Conservation (phyloP, 2,113 vertebrate species). For the Pelecanoides urinatrix region DNA sequence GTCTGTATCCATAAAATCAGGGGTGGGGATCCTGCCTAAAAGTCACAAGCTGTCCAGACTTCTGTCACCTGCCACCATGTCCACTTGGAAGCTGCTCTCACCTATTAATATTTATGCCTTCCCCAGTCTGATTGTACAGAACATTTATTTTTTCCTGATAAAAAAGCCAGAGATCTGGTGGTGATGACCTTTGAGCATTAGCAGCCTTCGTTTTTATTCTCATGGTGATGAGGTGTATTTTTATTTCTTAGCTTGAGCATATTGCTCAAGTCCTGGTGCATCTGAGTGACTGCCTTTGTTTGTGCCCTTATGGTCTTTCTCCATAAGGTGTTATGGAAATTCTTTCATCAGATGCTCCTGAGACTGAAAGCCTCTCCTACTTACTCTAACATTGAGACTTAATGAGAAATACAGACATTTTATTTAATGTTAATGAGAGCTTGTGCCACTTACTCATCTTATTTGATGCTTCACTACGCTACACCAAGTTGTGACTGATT, state of each 20-base stretch:
- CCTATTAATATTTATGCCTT: conserved; percentile 72
- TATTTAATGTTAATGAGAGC: conserved; percentile 9
- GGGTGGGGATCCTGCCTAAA: conserved; percentile 3
- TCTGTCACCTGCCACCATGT: conserved; percentile 51
- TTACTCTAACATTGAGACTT: conserved; percentile 5
- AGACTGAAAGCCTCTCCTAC: background rate
- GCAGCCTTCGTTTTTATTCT: conserved; percentile 61
- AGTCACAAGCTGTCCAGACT: conserved; percentile 21
- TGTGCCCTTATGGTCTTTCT: conserved; percentile 11
- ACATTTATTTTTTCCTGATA: background rate
- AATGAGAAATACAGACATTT: conserved; percentile 15
- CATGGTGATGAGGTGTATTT: conserved; percentile 60
- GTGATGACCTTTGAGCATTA: conserved; percentile 67
- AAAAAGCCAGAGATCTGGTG: conserved; percentile 52
- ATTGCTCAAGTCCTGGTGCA: conserved; percentile 13
- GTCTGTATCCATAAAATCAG: conserved; percentile 62
- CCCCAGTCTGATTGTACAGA: background rate
- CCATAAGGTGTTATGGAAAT: background rate
- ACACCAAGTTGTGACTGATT: background rate
- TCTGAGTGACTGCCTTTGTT: conserved; percentile 9
- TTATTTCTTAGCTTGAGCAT: conserved; percentile 38
- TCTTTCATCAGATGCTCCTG: conserved; percentile 15
- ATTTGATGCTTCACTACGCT: background rate
- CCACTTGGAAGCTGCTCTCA: background rate
- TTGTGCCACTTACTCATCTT: conserved; percentile 1